Evolutionary conservation across 2,113 vertebrate species (phyloP).

Genomic region (Spermophilus dauricus): DNA sequence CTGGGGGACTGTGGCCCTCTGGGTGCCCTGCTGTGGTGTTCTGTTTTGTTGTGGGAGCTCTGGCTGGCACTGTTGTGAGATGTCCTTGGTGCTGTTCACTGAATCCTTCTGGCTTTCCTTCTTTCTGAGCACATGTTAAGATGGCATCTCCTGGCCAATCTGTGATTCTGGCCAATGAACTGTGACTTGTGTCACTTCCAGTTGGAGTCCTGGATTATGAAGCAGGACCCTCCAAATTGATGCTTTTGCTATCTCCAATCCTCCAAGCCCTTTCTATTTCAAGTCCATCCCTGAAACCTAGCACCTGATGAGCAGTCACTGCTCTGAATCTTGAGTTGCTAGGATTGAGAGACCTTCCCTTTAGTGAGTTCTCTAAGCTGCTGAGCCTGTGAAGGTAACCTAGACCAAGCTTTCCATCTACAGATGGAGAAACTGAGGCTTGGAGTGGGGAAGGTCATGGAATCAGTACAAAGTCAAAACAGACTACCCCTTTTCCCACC

Average conservation of each 20-base stretch:
- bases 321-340: neutral
- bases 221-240: neutral
- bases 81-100: neutral
- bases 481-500: neutral
- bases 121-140: neutral
- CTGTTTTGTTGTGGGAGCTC: neutral
- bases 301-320: neutral
- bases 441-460: neutral
- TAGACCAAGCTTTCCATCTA: neutral
- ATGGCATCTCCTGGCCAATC: neutral
- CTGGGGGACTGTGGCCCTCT: neutral
- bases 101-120: neutral
- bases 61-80: neutral
- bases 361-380: neutral
- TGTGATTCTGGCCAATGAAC: neutral
- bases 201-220: slow-evolving; percentile 10
- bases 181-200: neutral
- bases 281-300: neutral
- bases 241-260: neutral
- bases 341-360: neutral
- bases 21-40: neutral
- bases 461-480: neutral
- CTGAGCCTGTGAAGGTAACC: neutral
- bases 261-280: neutral
- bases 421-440: neutral